phyloP scores from a whole-genome alignment of 2,888 invertebrate genomes.

The Dione vanillae region DNA sequence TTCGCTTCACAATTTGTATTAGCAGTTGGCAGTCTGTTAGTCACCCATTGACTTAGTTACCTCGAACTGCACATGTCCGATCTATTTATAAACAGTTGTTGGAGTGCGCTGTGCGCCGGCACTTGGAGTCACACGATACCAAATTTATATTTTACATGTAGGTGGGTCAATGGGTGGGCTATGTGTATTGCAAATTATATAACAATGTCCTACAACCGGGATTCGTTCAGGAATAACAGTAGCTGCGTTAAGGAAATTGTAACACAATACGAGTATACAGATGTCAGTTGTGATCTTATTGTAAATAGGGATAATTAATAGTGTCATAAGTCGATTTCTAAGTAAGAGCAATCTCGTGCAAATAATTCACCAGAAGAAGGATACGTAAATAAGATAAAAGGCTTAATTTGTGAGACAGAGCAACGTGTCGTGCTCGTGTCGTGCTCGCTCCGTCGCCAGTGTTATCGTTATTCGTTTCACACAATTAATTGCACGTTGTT shows the following conservation, averaged over 20 bases:
- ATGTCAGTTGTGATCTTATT: not conserved
- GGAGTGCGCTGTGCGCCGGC: not conserved
- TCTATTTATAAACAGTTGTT: conserved; percentile 16
- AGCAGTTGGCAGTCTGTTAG: not conserved
- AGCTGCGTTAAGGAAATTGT: too few relatives aligned
- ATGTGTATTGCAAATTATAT: not conserved
- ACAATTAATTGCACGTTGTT: not conserved
- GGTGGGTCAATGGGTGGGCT: too few relatives aligned
- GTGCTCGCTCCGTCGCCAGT: not conserved
- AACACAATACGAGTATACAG: not conserved
- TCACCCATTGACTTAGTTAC: conserved; percentile 24
- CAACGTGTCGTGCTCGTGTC: not conserved
- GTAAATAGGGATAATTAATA: not conserved
- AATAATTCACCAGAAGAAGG: conserved; percentile 6
- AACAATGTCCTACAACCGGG: too few relatives aligned
- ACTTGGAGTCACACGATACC: not conserved
- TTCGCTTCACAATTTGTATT: too few relatives aligned
- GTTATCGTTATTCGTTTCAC: not conserved
- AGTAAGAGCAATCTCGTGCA: not conserved
- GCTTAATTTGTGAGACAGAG: not conserved
- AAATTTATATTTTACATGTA: conserved; percentile 17
- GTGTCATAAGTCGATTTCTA: not conserved
- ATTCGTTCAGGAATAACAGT: too few relatives aligned
- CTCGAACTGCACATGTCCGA: conserved; percentile 10
- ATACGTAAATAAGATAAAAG: conserved; percentile 5